Evolutionary conservation across 2,888 invertebrate species (phyloP), one percentile per base, ranked within the genome.

Genomic region (Drosophila subsilvestris): DNA sequence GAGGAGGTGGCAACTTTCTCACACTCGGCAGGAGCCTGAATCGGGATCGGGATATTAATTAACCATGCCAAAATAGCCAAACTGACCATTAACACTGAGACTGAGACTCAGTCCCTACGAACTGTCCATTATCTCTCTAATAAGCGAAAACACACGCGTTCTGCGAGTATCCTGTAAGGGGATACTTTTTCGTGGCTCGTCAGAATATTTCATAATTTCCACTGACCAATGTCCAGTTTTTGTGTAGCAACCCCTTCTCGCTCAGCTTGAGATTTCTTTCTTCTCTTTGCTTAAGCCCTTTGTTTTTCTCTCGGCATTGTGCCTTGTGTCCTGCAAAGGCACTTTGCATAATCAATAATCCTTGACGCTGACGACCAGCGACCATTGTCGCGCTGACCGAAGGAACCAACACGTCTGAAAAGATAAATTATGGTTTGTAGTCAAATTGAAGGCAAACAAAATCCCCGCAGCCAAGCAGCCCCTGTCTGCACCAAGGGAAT

Each of bases 321-420:
- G 77, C 79, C 63, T 80, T 86, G 80, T 85, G 77, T 80, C 63
- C 75, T 27, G 44, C 65, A 56, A 43, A 79, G 84, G 78, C 87
- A 89, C 88, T 91, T 90, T 90, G 90, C 90, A 91, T 91, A 90
- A 90, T 90, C 91, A 90, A 90, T 90, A 90, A 90, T 90, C 91
- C 91, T 90, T 89, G 90, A 90, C 90, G 90, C 80, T 76, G 74
- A 68, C 72, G 32, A 32, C 32, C 32, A 12, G 14, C 82, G 66
- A 80, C 75, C 82, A 88, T 90, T 90, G 79, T 88, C 78, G 77
- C 83, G 86, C 82, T 89, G 90, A 90, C 90, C 86, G n/a, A 79
- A 78, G 69, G 79, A 77, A 75, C 77, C 86, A 78, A 86, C 90
- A 88, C 80, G 78, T 90, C 80, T 89, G 81, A 88, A 90, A 90